phyloP scores from a whole-genome alignment of 2,797 vertebrate genomes.

The Pampus argenteus region DNA sequence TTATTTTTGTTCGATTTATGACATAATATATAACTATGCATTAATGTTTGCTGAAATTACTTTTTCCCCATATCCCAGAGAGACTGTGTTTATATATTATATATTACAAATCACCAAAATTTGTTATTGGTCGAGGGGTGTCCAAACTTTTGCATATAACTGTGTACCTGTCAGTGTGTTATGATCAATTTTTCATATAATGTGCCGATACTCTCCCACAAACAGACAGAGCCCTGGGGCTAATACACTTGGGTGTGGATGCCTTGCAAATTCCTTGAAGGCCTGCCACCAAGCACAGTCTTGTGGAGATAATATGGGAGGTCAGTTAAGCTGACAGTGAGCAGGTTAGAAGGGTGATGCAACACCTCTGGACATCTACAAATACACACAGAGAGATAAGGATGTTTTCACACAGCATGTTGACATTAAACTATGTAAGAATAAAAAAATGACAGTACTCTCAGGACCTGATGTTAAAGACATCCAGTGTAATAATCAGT shows the following conservation, averaged over 20 bases:
- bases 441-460: neutral
- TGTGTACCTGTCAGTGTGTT: conserved; percentile 2
- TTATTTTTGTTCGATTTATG: too few species aligned
- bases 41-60: too few species aligned
- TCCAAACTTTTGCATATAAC: too few species aligned
- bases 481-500: conserved; percentile 4
- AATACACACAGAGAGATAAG: neutral
- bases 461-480: neutral
- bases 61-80: too few species aligned
- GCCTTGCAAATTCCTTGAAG: conserved; percentile 48
- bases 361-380: conserved; percentile 20
- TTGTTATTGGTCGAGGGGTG: too few species aligned
- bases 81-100: too few species aligned
- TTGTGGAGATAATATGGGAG: conserved; percentile 30
- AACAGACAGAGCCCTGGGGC: conserved; percentile 26
- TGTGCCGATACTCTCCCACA: conserved; percentile 21
- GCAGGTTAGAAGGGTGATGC: conserved; percentile 23
- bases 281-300: conserved; percentile 25
- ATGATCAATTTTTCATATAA: neutral
- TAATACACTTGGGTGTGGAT: conserved; percentile 45
- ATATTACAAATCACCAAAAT: too few species aligned
- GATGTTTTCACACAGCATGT: neutral
- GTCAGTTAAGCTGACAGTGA: neutral
- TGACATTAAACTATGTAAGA: neutral
- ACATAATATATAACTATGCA: too few species aligned